A percentile compares a stretch with the other conserved stretches of the same genome.
These are phyloP conservation scores for Campopleginae sp. DNA, from an alignment of 2,888 invertebrate species.

Conservation along the genomic window DNA sequence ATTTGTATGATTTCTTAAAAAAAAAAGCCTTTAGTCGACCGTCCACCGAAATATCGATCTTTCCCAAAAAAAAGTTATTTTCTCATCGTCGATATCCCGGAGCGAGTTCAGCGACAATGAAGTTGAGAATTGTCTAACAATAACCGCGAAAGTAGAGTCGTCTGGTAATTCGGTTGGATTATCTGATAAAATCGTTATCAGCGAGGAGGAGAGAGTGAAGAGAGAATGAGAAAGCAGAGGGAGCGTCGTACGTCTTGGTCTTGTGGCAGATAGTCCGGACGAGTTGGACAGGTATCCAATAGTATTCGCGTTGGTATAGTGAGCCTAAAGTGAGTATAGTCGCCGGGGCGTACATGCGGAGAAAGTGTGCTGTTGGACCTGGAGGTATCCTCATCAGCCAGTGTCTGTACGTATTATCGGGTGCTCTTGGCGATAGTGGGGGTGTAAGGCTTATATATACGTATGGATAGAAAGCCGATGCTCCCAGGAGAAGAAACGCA, in stretches of 20 bases:
- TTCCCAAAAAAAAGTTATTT: too few species aligned
- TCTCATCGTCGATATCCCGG: too few species aligned
- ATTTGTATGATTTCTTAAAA: too few species aligned
- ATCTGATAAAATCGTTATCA: conserved; percentile 13
- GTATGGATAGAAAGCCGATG: conserved; percentile 70
- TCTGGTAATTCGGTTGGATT: neutral
- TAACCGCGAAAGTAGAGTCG: neutral
- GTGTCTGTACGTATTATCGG: conserved; percentile 59
- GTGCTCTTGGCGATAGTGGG: conserved; percentile 33
- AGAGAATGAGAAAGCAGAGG: neutral
- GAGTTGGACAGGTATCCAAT: conserved; percentile 27
- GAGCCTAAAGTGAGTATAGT: conserved; percentile 20
- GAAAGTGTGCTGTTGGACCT: conserved; percentile 23
- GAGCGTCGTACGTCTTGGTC: neutral
- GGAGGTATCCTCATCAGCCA: conserved; percentile 21
- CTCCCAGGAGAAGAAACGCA: conserved; percentile 77
- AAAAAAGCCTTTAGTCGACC: too few species aligned
- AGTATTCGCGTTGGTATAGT: conserved; percentile 12
- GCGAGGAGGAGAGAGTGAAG: neutral
- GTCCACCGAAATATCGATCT: too few species aligned
- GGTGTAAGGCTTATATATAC: conserved; percentile 35
- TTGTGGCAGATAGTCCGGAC: conserved; percentile 14
- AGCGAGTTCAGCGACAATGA: too few species aligned
- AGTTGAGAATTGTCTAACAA: neutral
- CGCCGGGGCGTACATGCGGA: neutral